A percentile compares a stretch with the other conserved stretches of the same genome.
Evolutionary conservation across 2,113 vertebrate genomes (phyloP).

Genomic region (Platycercus adscitus): DNA sequence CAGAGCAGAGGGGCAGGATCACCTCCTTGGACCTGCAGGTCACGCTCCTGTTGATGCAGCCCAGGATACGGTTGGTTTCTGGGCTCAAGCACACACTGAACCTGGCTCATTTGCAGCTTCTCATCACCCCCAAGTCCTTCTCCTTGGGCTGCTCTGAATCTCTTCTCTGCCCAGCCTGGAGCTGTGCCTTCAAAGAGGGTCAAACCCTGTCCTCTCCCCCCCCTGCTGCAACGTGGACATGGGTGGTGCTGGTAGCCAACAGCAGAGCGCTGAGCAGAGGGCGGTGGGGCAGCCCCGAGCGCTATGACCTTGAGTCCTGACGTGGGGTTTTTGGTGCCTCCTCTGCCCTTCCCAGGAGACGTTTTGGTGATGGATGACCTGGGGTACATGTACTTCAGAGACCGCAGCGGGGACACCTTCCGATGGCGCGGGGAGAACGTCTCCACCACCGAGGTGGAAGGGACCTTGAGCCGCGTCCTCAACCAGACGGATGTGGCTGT

Average conservation of each 20-base stretch:
- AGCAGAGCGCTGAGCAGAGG: neutral
- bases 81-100: no score
- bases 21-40: no score
- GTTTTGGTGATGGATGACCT: conserved; percentile 91
- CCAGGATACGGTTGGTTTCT: no score
- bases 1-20: no score
- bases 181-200: neutral
- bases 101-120: no score
- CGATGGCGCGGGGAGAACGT: conserved; percentile 92
- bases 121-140: no score
- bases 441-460: conserved; percentile 90
- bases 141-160: no score
- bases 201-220: neutral
- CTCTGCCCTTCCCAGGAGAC: conserved; percentile 73
- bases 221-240: fast-evolving
- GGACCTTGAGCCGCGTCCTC: conserved; percentile 81
- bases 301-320: neutral
- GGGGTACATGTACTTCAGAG: conserved; percentile 90
- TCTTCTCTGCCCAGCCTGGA: no score
- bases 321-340: neutral
- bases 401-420: conserved; percentile 89
- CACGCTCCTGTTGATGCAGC: no score
- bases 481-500: conserved; percentile 86
- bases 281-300: fast-evolving
- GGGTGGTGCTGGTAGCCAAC: fast-evolving